A percentile compares a stretch with the other conserved stretches of the same genome.
These are phyloP conservation scores for Trichomalopsis sarcophagae DNA, from an alignment of 1,140 invertebrate genomes.

Conservation along the genomic window DNA sequence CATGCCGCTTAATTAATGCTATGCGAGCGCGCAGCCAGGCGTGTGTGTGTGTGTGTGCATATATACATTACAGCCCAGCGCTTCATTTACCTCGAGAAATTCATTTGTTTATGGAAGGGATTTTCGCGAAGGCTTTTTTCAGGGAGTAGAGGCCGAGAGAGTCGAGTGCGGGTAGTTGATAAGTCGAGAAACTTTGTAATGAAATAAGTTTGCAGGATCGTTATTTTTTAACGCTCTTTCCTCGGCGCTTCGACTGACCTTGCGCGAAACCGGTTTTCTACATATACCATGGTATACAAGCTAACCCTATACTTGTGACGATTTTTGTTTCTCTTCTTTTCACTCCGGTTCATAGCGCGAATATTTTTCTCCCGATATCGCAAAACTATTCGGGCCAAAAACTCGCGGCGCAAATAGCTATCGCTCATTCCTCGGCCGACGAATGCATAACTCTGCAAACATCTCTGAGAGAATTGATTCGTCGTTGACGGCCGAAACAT, in stretches of 20 bases:
- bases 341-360: not conserved
- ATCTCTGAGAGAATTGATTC: not conserved
- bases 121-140: not conserved
- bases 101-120: slow-evolving; percentile 22
- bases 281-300: too few relatives aligned
- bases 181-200: slow-evolving; percentile 29
- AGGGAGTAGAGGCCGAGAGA: not conserved
- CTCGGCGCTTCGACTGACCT: not conserved
- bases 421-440: not conserved
- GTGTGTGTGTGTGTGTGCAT: too few relatives aligned
- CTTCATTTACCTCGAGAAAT: not conserved
- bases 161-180: not conserved
- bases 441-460: not conserved
- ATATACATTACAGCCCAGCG: too few relatives aligned
- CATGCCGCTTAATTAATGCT: slow-evolving; percentile 44
- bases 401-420: not conserved
- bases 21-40: not conserved
- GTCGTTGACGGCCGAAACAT: not conserved
- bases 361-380: not conserved
- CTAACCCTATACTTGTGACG: not conserved
- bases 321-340: not conserved
- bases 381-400: not conserved
- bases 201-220: slow-evolving; percentile 3
- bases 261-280: not conserved
- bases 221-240: not conserved